Evolutionary conservation across 1,140 invertebrate species (phyloP).

Genomic region (Caenorhabditis inopinata): DNA sequence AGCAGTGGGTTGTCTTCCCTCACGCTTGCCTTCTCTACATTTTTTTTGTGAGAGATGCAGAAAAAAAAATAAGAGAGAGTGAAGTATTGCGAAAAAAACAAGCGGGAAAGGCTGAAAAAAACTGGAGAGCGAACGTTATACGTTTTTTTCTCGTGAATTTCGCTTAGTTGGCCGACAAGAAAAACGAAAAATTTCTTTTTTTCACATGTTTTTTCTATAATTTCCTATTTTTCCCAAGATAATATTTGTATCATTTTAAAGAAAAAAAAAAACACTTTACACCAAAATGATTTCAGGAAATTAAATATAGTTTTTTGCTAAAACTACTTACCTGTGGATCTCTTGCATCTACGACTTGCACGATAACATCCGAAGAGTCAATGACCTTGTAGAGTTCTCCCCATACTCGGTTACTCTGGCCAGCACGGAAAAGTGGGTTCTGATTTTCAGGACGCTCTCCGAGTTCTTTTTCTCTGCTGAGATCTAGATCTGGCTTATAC

Average conservation of each 20-base stretch:
- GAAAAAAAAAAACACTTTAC: too few species aligned
- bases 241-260: too few species aligned
- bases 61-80: too few species aligned
- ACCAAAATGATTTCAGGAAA: too few species aligned
- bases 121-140: background rate
- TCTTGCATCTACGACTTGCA: constrained; percentile 74
- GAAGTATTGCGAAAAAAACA: background rate
- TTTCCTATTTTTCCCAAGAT: too few species aligned
- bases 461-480: constrained; percentile 74
- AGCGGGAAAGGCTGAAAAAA: background rate
- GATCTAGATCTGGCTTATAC: constrained; percentile 80
- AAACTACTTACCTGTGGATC: constrained; percentile 53
- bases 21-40: background rate
- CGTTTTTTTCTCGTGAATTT: constrained; percentile 1
- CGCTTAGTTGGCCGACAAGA: background rate
- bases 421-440: constrained; percentile 71
- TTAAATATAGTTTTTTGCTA: background rate
- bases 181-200: background rate
- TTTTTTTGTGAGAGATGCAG: background rate
- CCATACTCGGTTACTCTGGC: constrained; percentile 96
- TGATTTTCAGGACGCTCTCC: constrained; percentile 63
- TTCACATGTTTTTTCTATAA: too few species aligned
- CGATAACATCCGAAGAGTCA: constrained; percentile 93
- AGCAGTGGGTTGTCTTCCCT: background rate
- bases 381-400: constrained; percentile 97